Base-by-base conservation (phyloP, 2,113 vertebrate genomes). In the Oceanodroma tethys region DNA sequence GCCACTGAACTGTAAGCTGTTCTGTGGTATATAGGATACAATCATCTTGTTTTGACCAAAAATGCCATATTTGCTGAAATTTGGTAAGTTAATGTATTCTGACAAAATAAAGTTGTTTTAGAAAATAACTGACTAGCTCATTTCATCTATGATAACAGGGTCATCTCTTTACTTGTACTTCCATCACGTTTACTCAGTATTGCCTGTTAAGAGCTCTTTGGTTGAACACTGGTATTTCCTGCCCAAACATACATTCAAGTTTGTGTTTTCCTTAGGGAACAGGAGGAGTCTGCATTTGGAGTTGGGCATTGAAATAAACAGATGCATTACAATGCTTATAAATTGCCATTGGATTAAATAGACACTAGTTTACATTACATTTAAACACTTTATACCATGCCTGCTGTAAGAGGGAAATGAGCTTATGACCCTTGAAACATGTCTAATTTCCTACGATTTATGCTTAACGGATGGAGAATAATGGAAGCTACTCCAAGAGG, bases 401-500 rank as follows among this genome's bases (percentile, higher is more conserved):
- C 89, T 79, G 6, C 58, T 86, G 19, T 89, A 81, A 91, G 34
- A 91, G 50, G 91, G 84, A 97, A 97, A 87, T 94, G 78, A 91
- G 48, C 19, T 85, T 94, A 25, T 36, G 48, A 68, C 60, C 62
- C 45, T 60, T 76, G 80, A 82, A 94, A 73, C 68, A 45, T 50
- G 29, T 76, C 81, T 94, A 70, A 95, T 96, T 97, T 97, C 97
- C 96, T 95, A 95, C 8, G 2, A 94, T 97, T 95, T 94, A 91
- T 58, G 42, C 62, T 72, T 72, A 84, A 68, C 20, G 38, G 82
- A 73, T 72, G 23, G 47, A 93, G 81, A 96, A 95, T 95, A 95
- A 97, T 94, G 68, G 89, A 93, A 79, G 40, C 38, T 94, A 85
- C 86, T 94, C 86, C 76, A 91, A 95, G 62, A 97, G 81, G 89